phyloP scores from a whole-genome alignment of 2,888 invertebrate genomes.

The Bombyx huttoni region DNA sequence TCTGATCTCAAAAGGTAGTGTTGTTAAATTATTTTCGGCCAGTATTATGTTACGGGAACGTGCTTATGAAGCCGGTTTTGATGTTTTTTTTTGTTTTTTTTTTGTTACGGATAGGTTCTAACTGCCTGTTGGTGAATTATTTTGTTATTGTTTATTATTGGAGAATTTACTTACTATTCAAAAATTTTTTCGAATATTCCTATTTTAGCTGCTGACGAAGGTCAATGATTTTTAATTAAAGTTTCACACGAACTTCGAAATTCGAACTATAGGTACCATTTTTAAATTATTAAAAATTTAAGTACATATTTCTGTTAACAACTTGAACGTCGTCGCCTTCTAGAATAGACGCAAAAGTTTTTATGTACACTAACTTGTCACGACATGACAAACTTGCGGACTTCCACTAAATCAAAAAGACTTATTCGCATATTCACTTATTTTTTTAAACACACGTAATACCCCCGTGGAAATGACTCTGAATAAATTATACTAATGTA shows the following conservation, averaged over 20 bases:
- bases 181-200: too few species aligned
- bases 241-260: too few species aligned
- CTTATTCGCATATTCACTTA: too few species aligned
- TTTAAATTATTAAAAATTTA: neutral
- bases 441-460: constrained; percentile 2
- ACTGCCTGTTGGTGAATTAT: constrained; percentile 15
- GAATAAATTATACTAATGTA: too few species aligned
- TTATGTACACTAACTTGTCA: too few species aligned
- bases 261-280: too few species aligned
- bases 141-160: constrained; percentile 9
- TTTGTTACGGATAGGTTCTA: constrained; percentile 25
- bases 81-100: constrained; percentile 9
- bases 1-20: constrained; percentile 41
- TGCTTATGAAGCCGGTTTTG: constrained; percentile 20
- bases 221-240: too few species aligned
- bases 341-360: too few species aligned
- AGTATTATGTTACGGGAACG: constrained; percentile 7
- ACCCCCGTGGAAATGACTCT: neutral
- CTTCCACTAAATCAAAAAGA: too few species aligned
- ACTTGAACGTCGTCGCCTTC: neutral
- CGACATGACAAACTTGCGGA: too few species aligned
- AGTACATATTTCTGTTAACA: neutral
- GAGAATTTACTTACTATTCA: neutral
- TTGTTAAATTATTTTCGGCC: constrained; percentile 10
- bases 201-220: too few species aligned